A percentile compares a stretch with the other conserved stretches of the same genome.
Conservation (phyloP, 2,888 invertebrate genomes). For the Drosophila putrida region DNA sequence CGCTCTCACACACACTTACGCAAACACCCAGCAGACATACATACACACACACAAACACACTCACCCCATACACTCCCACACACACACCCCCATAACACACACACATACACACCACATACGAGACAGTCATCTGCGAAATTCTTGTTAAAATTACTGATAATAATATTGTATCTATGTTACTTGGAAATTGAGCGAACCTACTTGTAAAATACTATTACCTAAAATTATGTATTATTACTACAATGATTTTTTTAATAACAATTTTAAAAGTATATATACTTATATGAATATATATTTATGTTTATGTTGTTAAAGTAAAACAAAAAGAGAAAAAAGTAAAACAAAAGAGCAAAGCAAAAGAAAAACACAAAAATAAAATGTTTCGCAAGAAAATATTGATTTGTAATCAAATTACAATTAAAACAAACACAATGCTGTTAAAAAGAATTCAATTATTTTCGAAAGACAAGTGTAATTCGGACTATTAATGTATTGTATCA, state of each 20-base stretch:
- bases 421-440: constrained; percentile 49
- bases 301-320: constrained; percentile 79
- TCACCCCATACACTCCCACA: constrained; percentile 40
- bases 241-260: constrained; percentile 65
- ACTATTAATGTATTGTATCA: constrained; percentile 36
- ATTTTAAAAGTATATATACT: constrained; percentile 66
- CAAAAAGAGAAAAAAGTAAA: constrained; percentile 51
- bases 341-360: constrained; percentile 41
- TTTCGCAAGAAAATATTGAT: constrained; percentile 54
- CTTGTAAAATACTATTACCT: constrained; percentile 76
- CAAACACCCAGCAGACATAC: constrained; percentile 25
- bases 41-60: constrained; percentile 10
- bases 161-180: constrained; percentile 71
- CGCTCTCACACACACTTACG: constrained; percentile 64
- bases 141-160: constrained; percentile 76
- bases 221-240: constrained; percentile 73
- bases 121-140: constrained; percentile 70
- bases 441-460: constrained; percentile 45
- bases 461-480: constrained; percentile 14
- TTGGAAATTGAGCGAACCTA: constrained; percentile 62
- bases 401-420: constrained; percentile 80
- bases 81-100: constrained; percentile 25
- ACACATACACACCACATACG: constrained; percentile 14
- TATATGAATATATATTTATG: constrained; percentile 70
- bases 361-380: constrained; percentile 25